Evolutionary conservation across 2,797 vertebrate genomes (phyloP).

Genomic region (Aplochiton taeniatus): DNA sequence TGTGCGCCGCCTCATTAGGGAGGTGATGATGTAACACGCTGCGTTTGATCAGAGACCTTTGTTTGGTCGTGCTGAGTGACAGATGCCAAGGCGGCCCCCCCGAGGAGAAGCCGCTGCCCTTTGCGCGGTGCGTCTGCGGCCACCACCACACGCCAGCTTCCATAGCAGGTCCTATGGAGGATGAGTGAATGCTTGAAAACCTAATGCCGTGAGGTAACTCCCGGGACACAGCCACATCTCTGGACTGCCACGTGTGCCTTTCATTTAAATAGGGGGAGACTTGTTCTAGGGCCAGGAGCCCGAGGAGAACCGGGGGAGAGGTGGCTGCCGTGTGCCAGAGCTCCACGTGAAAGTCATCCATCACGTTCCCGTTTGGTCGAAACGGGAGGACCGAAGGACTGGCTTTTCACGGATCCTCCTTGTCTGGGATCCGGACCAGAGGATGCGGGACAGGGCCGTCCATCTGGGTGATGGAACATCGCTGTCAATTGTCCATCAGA

Average conservation of each 20-base stretch:
- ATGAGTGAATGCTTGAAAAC: no score
- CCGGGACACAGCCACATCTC: no score
- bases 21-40: conserved; percentile 69
- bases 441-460: conserved; percentile 35
- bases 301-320: no score
- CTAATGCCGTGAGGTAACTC: no score
- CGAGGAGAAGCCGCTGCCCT: conserved; percentile 34
- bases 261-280: no score
- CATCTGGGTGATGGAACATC: conserved; percentile 37
- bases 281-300: no score
- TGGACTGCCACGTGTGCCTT: no score
- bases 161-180: no score
- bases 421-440: conserved; percentile 58
- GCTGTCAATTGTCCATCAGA: conserved; percentile 28
- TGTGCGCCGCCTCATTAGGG: conserved; percentile 71
- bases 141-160: not conserved
- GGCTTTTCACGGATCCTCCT: conserved; percentile 41
- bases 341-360: conserved; percentile 43
- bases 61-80: conserved; percentile 76
- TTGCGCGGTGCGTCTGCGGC: not conserved
- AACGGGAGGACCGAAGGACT: conserved; percentile 39
- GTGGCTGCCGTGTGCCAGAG: no score
- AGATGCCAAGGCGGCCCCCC: conserved; percentile 51
- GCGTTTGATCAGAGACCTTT: conserved; percentile 61
- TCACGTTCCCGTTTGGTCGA: conserved; percentile 33